phyloP scores from a whole-genome alignment of 1,140 invertebrate species.

The Philotrypesis tridentata region DNA sequence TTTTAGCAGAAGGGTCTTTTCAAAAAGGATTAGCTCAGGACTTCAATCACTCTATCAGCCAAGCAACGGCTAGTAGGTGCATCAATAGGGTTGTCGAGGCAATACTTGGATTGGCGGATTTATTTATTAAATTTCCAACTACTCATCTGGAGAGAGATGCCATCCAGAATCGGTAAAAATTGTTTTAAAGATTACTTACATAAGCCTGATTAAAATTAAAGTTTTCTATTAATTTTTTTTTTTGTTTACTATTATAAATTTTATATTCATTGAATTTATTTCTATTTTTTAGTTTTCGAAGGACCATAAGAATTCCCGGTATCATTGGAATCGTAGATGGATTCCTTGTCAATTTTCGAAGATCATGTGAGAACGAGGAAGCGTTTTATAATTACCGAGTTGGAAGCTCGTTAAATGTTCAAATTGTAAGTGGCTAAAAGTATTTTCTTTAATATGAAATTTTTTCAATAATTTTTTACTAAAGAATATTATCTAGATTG shows the following conservation, averaged over 20 bases:
- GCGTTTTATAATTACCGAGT: background rate
- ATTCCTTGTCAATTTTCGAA: background rate
- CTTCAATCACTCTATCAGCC: background rate
- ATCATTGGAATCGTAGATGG: background rate
- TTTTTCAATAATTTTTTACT: too few species aligned
- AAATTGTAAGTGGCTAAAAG: conserved; percentile 2
- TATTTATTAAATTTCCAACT: background rate
- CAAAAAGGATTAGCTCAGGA: background rate
- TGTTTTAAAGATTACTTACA: too few species aligned
- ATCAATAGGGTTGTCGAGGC: background rate
- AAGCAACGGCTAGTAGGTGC: background rate
- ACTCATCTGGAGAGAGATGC: background rate
- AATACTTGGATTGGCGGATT: background rate
- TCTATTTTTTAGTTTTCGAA: background rate
- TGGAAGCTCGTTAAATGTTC: background rate
- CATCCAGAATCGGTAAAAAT: background rate
- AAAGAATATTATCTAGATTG: too few species aligned
- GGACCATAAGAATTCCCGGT: background rate
- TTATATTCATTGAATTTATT: background rate
- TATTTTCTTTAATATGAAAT: too few species aligned
- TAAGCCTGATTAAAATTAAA: too few species aligned
- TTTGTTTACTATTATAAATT: background rate
- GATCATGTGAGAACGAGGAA: background rate
- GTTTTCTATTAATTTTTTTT: background rate
- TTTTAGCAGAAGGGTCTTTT: background rate